Evolutionary conservation across 2,113 vertebrate species (phyloP).

Genomic region (Coturnix japonica): DNA sequence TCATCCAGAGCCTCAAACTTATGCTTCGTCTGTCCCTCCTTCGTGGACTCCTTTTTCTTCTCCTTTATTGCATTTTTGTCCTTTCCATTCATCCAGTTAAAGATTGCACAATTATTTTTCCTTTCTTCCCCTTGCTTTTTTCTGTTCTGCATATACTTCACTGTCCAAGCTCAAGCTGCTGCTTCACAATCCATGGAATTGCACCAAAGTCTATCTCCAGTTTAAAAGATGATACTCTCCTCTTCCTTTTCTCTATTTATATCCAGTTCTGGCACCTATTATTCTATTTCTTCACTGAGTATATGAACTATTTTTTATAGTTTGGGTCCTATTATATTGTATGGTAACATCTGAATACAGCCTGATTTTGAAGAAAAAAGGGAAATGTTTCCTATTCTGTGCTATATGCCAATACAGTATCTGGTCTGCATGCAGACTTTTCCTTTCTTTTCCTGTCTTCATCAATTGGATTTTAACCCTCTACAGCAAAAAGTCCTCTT

Average conservation of each 20-base stretch:
- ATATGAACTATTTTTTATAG: not conserved
- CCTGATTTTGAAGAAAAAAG: not conserved
- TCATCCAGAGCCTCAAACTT: not conserved
- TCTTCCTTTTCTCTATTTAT: not conserved
- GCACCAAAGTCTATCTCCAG: rapidly evolving
- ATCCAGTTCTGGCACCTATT: not conserved
- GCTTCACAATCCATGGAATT: not conserved
- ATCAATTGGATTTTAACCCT: not conserved
- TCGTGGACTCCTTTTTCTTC: not conserved
- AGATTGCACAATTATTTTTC: not conserved
- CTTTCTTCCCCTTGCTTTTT: not conserved
- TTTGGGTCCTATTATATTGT: not conserved
- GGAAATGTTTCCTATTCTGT: not conserved
- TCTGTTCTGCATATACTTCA: not conserved
- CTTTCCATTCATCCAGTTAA: not conserved
- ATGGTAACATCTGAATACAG: not conserved
- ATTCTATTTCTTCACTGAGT: not conserved
- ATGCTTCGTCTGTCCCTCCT: not conserved
- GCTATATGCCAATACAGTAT: not conserved
- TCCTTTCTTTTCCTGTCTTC: not conserved
- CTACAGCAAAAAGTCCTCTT: not conserved
- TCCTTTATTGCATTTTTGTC: not conserved
- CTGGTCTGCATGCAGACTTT: not conserved
- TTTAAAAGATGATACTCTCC: not conserved
- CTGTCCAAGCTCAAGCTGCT: not conserved